These are phyloP conservation scores for Sphaeramia orbicularis DNA, from an alignment of 2,797 vertebrate genomes.

Conservation along the genomic window DNA sequence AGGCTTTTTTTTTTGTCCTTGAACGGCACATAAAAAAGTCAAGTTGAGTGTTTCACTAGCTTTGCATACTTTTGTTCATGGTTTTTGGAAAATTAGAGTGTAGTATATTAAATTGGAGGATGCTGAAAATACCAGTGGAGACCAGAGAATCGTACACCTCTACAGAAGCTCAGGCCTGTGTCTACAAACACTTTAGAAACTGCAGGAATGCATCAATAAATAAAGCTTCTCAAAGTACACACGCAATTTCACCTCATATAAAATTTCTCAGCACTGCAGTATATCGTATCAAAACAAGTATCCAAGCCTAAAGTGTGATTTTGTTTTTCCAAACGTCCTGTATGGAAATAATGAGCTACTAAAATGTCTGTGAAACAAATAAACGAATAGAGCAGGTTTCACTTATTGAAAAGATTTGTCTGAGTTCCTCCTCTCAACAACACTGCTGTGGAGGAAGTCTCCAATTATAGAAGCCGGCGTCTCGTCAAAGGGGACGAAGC, in stretches of 20 bases:
- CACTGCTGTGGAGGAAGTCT: slow-evolving; percentile 21
- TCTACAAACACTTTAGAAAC: neutral
- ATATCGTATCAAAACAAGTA: neutral
- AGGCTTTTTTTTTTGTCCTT: no score
- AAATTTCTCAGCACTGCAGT: neutral
- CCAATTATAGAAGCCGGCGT: slow-evolving; percentile 15
- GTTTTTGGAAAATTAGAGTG: no score
- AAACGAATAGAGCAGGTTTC: neutral
- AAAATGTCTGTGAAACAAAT: neutral
- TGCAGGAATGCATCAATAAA: neutral
- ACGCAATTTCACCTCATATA: neutral
- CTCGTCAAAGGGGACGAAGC: neutral
- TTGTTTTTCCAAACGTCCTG: neutral
- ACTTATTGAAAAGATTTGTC: neutral
- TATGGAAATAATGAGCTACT: neutral
- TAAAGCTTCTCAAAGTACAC: neutral
- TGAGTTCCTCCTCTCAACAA: neutral
- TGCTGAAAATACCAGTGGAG: neutral
- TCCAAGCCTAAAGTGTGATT: neutral
- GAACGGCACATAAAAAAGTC: no score
- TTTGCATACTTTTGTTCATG: no score
- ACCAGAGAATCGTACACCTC: neutral
- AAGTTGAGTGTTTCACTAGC: no score
- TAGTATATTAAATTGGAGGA: neutral
- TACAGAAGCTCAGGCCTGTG: neutral